Evolutionary conservation across 1,140 invertebrate genomes (phyloP).

Genomic region (Liolophura sinensis): DNA sequence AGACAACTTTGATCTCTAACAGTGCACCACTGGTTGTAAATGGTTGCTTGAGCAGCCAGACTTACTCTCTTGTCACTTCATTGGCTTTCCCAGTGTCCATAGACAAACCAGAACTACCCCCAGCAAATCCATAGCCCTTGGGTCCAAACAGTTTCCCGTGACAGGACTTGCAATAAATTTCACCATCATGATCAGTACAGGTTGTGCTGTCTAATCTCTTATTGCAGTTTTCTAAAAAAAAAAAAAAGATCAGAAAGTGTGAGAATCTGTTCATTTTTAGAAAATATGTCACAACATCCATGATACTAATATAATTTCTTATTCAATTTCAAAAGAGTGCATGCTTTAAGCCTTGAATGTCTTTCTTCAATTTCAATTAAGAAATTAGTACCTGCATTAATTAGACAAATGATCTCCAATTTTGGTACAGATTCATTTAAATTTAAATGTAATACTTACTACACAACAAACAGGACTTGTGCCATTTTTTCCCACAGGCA

Average conservation of each 20-base stretch:
- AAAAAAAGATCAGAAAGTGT: not conserved
- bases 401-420: not conserved
- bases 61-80: conserved; percentile 36
- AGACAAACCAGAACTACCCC: conserved; percentile 92
- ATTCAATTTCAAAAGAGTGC: not conserved
- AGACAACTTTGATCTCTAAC: too few relatives aligned
- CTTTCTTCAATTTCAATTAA: conserved; percentile 6
- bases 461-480: conserved; percentile 99
- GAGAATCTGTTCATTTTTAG: not conserved
- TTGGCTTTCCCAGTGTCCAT: conserved; percentile 68
- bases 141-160: conserved; percentile 91
- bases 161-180: conserved; percentile 93
- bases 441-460: conserved; percentile 67
- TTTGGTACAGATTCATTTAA: not conserved
- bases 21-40: conserved; percentile 2
- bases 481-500: conserved; percentile 87
- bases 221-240: conserved; percentile 70
- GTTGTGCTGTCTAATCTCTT: conserved; percentile 93
- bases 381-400: not conserved
- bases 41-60: not conserved
- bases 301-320: not conserved
- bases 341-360: not conserved
- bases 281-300: not conserved
- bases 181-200: conserved; percentile 89
- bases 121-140: conserved; percentile 93